These are phyloP conservation scores for Tapirus indicus DNA, from an alignment of 2,797 vertebrate genomes.

Conservation along the genomic window DNA sequence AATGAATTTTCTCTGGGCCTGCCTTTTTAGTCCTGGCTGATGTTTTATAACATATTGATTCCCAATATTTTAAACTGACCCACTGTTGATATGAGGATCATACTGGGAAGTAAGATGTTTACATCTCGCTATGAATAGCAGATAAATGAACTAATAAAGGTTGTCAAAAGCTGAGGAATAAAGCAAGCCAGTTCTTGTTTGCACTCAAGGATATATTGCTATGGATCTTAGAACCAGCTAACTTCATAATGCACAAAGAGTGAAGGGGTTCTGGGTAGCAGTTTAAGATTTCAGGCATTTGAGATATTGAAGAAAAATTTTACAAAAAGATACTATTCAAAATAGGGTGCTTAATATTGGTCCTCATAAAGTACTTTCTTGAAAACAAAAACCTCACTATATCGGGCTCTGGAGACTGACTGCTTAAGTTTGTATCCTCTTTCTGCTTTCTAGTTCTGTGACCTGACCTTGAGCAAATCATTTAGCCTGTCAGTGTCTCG, in stretches of 20 bases:
- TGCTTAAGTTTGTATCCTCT: not conserved
- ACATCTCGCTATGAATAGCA: constrained; percentile 89
- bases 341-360: constrained; percentile 40
- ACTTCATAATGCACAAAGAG: constrained; percentile 77
- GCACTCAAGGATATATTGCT: constrained; percentile 79
- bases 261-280: constrained; percentile 52
- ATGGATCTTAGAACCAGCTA: constrained; percentile 70
- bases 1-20: constrained; percentile 86
- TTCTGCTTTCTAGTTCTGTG: constrained; percentile 5
- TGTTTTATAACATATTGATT: constrained; percentile 91
- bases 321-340: constrained; percentile 48
- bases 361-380: constrained; percentile 46
- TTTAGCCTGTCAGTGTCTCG: not conserved
- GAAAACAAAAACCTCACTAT: constrained; percentile 54
- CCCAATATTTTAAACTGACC: constrained; percentile 89
- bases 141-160: constrained; percentile 90
- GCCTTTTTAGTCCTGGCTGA: constrained; percentile 83
- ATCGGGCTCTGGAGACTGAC: not conserved
- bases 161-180: constrained; percentile 87
- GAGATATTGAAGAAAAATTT: constrained; percentile 60
- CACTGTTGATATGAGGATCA: constrained; percentile 88
- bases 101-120: constrained; percentile 89
- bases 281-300: constrained; percentile 60
- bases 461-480: constrained; percentile 38
- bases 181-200: constrained; percentile 82